These are phyloP conservation scores for Poecile atricapillus DNA, from an alignment of 2,113 vertebrate genomes.

Conservation along the genomic window DNA sequence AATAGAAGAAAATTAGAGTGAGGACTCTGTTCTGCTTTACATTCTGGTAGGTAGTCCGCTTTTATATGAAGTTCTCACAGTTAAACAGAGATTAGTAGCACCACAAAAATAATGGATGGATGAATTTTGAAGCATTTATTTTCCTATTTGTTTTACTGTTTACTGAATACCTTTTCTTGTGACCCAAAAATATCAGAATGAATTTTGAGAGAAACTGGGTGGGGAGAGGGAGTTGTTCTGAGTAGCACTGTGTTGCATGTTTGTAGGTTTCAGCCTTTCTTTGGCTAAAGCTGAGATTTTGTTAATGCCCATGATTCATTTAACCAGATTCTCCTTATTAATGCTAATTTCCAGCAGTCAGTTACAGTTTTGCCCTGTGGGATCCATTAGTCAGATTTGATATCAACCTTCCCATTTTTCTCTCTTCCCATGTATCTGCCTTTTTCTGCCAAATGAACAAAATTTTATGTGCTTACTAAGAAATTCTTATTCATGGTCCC, in stretches of 20 bases:
- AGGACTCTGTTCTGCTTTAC: background rate
- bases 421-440: background rate
- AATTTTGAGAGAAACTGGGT: background rate
- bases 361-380: background rate
- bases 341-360: background rate
- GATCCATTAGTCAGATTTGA: background rate
- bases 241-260: background rate
- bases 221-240: background rate
- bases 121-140: background rate
- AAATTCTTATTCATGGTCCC: background rate
- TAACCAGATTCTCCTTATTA: background rate
- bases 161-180: background rate
- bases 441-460: slow-evolving; percentile 28
- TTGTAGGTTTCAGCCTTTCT: background rate
- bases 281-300: background rate
- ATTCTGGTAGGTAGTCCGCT: background rate
- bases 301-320: background rate
- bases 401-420: background rate
- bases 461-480: slow-evolving; percentile 34
- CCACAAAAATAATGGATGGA: background rate
- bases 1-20: background rate
- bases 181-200: background rate
- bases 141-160: background rate
- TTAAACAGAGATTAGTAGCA: background rate
- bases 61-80: background rate